A percentile compares a stretch with the other conserved stretches of the same genome.
Conservation (phyloP, 1,140 invertebrate genomes). For the Camponotus pennsylvanicus region DNA sequence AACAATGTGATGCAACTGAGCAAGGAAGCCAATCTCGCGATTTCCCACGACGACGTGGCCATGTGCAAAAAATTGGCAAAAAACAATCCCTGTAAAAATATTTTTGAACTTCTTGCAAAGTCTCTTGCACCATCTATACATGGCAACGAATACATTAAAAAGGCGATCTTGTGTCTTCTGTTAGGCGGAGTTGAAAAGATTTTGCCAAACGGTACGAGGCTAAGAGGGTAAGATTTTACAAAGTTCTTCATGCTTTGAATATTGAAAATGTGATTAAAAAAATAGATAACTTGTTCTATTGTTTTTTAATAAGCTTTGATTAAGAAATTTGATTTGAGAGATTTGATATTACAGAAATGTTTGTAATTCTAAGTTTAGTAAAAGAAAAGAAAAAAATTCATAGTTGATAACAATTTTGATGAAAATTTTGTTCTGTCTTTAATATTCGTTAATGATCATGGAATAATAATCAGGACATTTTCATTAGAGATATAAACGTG, state of each 20-base stretch:
- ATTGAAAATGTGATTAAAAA: background rate
- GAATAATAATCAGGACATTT: constrained; percentile 1
- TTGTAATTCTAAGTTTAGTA: constrained; percentile 21
- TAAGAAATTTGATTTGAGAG: background rate
- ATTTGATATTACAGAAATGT: background rate
- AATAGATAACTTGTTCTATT: background rate
- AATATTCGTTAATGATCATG: background rate
- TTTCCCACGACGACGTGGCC: constrained; percentile 95
- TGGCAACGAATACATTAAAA: constrained; percentile 98
- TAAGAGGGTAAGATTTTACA: constrained; percentile 92
- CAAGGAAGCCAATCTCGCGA: constrained; percentile 94
- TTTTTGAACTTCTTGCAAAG: constrained; percentile 96
- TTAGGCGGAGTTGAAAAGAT: constrained; percentile 98
- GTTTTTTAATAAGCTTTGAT: background rate
- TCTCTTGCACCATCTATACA: constrained; percentile 99
- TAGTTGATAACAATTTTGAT: background rate
- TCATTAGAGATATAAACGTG: constrained; percentile 96
- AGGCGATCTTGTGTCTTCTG: constrained; percentile 97
- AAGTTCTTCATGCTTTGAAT: background rate
- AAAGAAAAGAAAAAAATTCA: background rate
- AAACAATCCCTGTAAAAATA: constrained; percentile 90
- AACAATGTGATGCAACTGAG: constrained; percentile 96
- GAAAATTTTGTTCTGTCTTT: background rate
- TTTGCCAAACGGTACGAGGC: constrained; percentile 97
- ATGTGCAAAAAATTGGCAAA: constrained; percentile 96